These are phyloP conservation scores for Philaenus spumarius DNA, from an alignment of 1,140 invertebrate species.

Conservation along the genomic window DNA sequence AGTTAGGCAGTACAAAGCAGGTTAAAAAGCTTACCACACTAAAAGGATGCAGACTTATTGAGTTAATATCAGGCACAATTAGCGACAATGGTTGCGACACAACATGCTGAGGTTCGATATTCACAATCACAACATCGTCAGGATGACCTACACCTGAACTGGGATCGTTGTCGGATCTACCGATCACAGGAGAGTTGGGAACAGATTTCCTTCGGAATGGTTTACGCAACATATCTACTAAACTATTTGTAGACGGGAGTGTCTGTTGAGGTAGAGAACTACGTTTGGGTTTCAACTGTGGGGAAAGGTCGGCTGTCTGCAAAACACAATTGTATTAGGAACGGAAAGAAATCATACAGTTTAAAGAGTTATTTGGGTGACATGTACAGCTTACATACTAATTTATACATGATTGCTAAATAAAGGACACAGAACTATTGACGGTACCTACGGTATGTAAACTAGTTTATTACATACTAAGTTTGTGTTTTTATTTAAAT, in stretches of 20 bases:
- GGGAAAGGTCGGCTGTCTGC: not conserved
- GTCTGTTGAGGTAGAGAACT: slow-evolving; percentile 41
- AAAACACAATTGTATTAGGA: too few relatives aligned
- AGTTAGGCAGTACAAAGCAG: too few relatives aligned
- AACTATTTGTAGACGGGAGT: slow-evolving; percentile 41
- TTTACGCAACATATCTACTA: slow-evolving; percentile 51
- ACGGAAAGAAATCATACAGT: too few relatives aligned
- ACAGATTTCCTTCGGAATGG: slow-evolving; percentile 59
- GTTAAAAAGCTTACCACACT: slow-evolving; percentile 21
- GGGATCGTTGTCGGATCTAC: slow-evolving; percentile 5
- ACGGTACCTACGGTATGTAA: too few relatives aligned
- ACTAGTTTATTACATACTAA: too few relatives aligned
- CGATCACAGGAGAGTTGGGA: slow-evolving; percentile 48
- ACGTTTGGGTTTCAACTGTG: slow-evolving; percentile 14
- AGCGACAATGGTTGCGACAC: not conserved
- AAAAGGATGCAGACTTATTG: slow-evolving; percentile 14
- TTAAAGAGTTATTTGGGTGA: too few relatives aligned
- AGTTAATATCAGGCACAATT: slow-evolving; percentile 9
- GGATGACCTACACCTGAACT: slow-evolving; percentile 22
- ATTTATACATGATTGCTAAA: too few relatives aligned
- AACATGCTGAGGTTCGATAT: slow-evolving; percentile 8
- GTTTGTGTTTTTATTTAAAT: too few relatives aligned
- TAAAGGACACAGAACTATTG: too few relatives aligned
- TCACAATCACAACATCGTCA: slow-evolving; percentile 9
- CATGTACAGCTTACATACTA: too few relatives aligned